Conservation (phyloP, 2,888 invertebrate genomes). For the Heteromurus nitidus region DNA sequence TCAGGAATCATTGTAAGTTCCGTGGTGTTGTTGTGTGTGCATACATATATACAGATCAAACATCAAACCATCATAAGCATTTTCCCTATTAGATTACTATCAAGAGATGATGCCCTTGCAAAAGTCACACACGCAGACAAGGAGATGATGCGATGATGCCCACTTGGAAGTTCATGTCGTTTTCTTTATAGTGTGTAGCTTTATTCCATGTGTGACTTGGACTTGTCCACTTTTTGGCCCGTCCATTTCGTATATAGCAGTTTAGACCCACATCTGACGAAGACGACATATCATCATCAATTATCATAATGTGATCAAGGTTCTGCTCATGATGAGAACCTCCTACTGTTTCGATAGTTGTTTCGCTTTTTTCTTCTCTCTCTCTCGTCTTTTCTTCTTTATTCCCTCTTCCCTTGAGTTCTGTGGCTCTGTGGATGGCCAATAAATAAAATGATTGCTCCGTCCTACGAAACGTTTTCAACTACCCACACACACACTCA, state of each 20-base stretch:
- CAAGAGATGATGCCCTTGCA: neutral
- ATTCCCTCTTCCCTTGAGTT: neutral
- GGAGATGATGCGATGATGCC: neutral
- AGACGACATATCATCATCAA: slow-evolving; percentile 63
- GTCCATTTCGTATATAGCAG: neutral
- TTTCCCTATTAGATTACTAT: no score
- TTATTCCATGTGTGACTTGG: no score
- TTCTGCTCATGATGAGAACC: slow-evolving; percentile 58
- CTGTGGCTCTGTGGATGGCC: slow-evolving; percentile 1
- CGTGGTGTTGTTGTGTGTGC: no score
- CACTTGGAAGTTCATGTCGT: neutral
- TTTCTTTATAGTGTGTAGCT: neutral
- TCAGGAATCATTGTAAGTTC: no score
- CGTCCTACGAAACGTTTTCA: slow-evolving; percentile 49
- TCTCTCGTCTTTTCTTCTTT: slow-evolving; percentile 10
- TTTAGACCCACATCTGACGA: slow-evolving; percentile 48
- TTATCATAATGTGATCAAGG: slow-evolving; percentile 64
- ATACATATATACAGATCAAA: no score
- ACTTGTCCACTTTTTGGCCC: neutral
- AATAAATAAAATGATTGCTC: slow-evolving; percentile 8
- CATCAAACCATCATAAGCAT: no score
- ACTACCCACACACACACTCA: slow-evolving; percentile 40
- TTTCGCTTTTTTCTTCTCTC: slow-evolving; percentile 11
- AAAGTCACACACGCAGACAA: neutral
- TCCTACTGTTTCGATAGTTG: slow-evolving; percentile 55